Evolutionary conservation across 2,113 vertebrate species (phyloP).

Genomic region (Cyphomyrus plagiostoma): DNA sequence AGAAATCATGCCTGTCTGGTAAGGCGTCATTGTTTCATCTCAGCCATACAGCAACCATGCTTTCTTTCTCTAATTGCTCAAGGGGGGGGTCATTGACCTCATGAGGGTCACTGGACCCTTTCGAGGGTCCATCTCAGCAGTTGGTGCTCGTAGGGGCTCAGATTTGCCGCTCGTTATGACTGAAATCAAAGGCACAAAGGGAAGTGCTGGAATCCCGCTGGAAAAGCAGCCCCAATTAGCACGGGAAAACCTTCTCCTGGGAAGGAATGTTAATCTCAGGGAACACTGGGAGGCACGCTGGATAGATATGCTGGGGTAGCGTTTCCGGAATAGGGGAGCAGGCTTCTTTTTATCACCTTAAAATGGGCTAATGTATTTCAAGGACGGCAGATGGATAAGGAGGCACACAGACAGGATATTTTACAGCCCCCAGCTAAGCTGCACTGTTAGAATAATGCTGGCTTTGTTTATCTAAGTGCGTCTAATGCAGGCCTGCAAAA

Average conservation of each 20-base stretch:
- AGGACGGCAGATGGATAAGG: neutral
- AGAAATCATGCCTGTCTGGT: neutral
- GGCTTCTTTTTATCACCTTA: neutral
- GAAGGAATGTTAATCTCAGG: slow-evolving; percentile 36
- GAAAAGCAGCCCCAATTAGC: slow-evolving; percentile 37
- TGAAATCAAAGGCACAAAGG: neutral
- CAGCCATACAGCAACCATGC: neutral
- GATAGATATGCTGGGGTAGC: neutral
- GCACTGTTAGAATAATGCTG: neutral
- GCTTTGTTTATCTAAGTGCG: neutral
- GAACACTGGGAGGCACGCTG: neutral
- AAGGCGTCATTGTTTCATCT: neutral
- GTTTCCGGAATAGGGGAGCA: neutral
- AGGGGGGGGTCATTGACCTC: slow-evolving; percentile 5
- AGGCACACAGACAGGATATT: neutral
- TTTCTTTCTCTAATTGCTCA: neutral
- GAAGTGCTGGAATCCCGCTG: slow-evolving; percentile 16
- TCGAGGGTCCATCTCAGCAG: neutral
- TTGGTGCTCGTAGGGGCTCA: slow-evolving; percentile 24
- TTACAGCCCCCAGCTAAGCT: neutral
- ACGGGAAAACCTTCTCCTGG: slow-evolving; percentile 33
- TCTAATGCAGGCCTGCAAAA: neutral
- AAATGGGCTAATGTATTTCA: slow-evolving; percentile 10
- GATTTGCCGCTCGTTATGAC: slow-evolving; percentile 3
- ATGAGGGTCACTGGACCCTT: neutral